These are phyloP conservation scores for Sebastolobus alascanus DNA, from an alignment of 2,797 vertebrate genomes.

Conservation along the genomic window DNA sequence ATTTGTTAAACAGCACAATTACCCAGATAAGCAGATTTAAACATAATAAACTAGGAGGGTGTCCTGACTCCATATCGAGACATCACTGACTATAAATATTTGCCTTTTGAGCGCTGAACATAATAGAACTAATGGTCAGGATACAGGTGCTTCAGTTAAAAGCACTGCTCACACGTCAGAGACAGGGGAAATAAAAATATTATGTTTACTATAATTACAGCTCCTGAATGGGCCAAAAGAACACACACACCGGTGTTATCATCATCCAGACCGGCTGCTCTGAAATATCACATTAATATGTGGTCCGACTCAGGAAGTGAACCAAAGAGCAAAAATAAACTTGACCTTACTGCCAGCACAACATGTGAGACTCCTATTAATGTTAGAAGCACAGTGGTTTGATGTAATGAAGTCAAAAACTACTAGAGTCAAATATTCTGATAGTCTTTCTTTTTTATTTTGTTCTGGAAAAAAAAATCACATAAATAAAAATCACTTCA, in stretches of 20 bases:
- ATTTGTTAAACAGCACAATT: slow-evolving; percentile 1
- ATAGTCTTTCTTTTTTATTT: slow-evolving; percentile 63
- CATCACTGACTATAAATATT: slow-evolving; percentile 46
- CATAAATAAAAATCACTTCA: slow-evolving; percentile 80
- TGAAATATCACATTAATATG: slow-evolving; percentile 68
- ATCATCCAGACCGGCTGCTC: slow-evolving; percentile 44
- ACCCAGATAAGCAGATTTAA: slow-evolving; percentile 9
- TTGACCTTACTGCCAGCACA: slow-evolving; percentile 51
- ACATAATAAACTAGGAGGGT: slow-evolving; percentile 9
- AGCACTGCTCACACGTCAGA: slow-evolving; percentile 47
- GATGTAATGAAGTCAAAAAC: slow-evolving; percentile 17
- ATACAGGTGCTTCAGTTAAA: slow-evolving; percentile 78
- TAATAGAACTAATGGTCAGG: slow-evolving; percentile 64
- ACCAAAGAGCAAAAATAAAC: slow-evolving; percentile 56
- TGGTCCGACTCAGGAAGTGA: slow-evolving; percentile 64
- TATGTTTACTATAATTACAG: slow-evolving; percentile 73
- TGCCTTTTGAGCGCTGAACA: slow-evolving; percentile 31
- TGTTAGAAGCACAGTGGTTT: slow-evolving; percentile 2
- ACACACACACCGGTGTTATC: slow-evolving; percentile 61
- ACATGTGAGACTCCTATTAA: slow-evolving; percentile 26
- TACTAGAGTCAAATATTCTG: slow-evolving; percentile 25
- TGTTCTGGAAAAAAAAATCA: slow-evolving; percentile 60
- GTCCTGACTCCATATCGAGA: slow-evolving; percentile 15
- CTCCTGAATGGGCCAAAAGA: slow-evolving; percentile 49
- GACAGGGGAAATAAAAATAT: slow-evolving; percentile 76